phyloP scores from a whole-genome alignment of 2,113 vertebrate genomes.

The Butorides virescens region DNA sequence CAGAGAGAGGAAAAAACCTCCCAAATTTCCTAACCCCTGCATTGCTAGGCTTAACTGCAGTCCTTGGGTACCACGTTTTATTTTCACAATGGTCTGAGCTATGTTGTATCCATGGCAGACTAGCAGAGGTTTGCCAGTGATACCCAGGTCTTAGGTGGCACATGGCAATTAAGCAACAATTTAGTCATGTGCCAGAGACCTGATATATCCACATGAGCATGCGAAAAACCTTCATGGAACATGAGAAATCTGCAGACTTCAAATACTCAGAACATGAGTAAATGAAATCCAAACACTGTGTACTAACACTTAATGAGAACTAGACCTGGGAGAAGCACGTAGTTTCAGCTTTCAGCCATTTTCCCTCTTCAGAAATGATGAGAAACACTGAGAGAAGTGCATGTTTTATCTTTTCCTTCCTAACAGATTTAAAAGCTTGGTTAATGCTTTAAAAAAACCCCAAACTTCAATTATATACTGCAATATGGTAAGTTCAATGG shows the following conservation, averaged over 20 bases:
- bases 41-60: background rate
- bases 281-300: background rate
- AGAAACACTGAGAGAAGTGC: background rate
- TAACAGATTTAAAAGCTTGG: background rate
- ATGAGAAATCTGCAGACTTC: background rate
- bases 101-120: background rate
- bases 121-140: background rate
- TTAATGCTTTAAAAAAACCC: fast-evolving
- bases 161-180: background rate
- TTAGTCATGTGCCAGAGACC: background rate
- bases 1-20: background rate
- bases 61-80: background rate
- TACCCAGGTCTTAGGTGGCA: background rate
- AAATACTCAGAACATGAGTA: background rate
- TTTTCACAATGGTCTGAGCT: background rate
- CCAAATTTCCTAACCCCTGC: background rate
- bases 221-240: background rate
- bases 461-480: background rate
- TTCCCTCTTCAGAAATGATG: background rate
- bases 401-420: background rate
- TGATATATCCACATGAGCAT: background rate
- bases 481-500: background rate
- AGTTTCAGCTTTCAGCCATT: background rate
- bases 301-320: background rate
- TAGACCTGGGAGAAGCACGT: background rate